Evolutionary conservation across 2,113 vertebrate genomes (phyloP), one percentile per base, ranked within the genome.

Genomic region (human): DNA sequence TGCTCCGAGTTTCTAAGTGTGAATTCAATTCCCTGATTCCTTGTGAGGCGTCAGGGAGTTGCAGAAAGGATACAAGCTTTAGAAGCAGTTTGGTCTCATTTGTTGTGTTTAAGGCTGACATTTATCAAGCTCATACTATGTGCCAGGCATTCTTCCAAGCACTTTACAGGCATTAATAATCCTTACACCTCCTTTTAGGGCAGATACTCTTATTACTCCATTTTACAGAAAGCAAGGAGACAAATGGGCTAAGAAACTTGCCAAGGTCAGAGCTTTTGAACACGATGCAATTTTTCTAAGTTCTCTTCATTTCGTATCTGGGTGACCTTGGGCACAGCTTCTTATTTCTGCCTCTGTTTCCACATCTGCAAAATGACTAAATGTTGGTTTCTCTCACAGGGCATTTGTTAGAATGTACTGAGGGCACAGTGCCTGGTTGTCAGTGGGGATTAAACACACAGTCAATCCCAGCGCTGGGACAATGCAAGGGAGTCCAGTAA

Each of bases 21-120:
- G 57, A 96, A 94, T 90, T 90, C 70, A 81, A 27, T 96, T 80
- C 70, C 84, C 48, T 25, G 30, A 81, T 59, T 79, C 70, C 70
- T 89, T 79, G 43, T 30, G 79, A 83, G 35, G 85, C 68, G 48
- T 13, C 13, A 18, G 25, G 48, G 45, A 91, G 75, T 1, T 38
- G 23, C 73, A 79, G 50, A 43, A 73, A 48, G 55, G 73, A 85
- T 3, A 50, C 75, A 55, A 64, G 48, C 70, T 50, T 92, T 81
- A 30, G 89, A 96, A 82, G 50, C 79, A 79, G 68, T 30, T 64
- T 64, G 61, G 27, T 89, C 95, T 45, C 30, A 76, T 57, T 86
- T 52, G 48, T 66, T 76, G 27, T 50, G 79, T 80, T 92, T 84
- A n/a, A 87, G 61, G 45, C n/a, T 64, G 90, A 88, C 70, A 84